These are phyloP conservation scores for Melitaea athalia DNA, from an alignment of 2,888 invertebrate genomes.

Conservation along the genomic window DNA sequence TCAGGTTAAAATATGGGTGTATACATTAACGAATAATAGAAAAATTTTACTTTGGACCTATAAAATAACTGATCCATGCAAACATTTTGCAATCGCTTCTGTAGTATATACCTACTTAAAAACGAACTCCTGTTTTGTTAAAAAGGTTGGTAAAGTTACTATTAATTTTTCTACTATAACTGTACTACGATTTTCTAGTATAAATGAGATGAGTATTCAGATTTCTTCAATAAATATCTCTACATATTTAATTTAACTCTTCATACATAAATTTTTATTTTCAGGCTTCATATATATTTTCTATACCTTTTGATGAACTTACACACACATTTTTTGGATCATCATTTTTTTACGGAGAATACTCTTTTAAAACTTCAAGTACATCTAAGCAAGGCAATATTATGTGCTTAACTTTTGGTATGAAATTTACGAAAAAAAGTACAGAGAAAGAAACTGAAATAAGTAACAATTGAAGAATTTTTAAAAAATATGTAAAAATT, in stretches of 20 bases:
- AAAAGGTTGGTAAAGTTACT: constrained; percentile 38
- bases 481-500: too few species aligned
- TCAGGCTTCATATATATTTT: neutral
- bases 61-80: constrained; percentile 44
- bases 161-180: too few species aligned
- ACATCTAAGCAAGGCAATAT: neutral
- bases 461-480: too few species aligned
- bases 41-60: constrained; percentile 42
- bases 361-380: neutral
- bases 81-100: constrained; percentile 40
- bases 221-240: too few species aligned
- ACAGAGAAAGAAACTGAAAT: neutral
- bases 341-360: neutral
- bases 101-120: constrained; percentile 39
- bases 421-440: neutral
- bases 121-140: constrained; percentile 37
- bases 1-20: constrained; percentile 44
- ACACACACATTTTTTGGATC: neutral
- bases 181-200: too few species aligned
- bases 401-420: neutral
- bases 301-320: neutral
- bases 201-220: too few species aligned
- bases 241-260: too few species aligned
- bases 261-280: neutral
- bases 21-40: constrained; percentile 31